Evolutionary conservation across 2,888 invertebrate genomes (phyloP), one percentile per base, ranked within the genome.

Genomic region (Tenthredo amoena): DNA sequence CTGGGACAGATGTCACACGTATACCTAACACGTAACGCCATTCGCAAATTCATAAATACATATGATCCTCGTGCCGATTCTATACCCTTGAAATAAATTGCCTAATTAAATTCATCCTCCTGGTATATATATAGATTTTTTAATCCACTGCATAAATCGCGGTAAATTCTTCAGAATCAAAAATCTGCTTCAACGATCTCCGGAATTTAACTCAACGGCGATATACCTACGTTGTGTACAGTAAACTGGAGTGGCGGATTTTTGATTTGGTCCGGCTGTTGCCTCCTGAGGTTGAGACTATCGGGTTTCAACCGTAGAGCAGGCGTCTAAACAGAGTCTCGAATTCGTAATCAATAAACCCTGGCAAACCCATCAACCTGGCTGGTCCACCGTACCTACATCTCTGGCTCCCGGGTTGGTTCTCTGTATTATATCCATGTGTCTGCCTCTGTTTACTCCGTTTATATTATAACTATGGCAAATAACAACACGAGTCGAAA

Each of bases 301-400:
- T 89, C 89, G 50, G 82, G 85, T 89, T 89, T 86, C 89, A 79
- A 76, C 43, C 79, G 79, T 86, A 86, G 86, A 84, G 77, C 86
- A 71, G 87, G 86, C 87, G 89, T 87, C 89, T 87, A 90, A 90
- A 89, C 88, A 89, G 74, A 79, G 85, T 68, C 84, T 88, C 89
- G 86, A 88, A 89, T 90, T 89, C 87, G 81, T 86, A 87, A 89
- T 89, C 89, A 87, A 88, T 90, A 88, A 88, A 82, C 83, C 71
- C 77, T 77, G 47, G 47, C 43, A 43, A 76, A 68, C 85, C 85
- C 85, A 85, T 85, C 85, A 85, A 85, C 85, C 85, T 81, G 79
- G 50, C 62, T 65, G 40, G 40, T 40, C 62, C 43, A 12, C 34
- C 31, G 6, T 26, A 12, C 43, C 47, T 18, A 3, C 34, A 2